phyloP scores from a whole-genome alignment of 2,113 vertebrate genomes.

The Pygoscelis adeliae region DNA sequence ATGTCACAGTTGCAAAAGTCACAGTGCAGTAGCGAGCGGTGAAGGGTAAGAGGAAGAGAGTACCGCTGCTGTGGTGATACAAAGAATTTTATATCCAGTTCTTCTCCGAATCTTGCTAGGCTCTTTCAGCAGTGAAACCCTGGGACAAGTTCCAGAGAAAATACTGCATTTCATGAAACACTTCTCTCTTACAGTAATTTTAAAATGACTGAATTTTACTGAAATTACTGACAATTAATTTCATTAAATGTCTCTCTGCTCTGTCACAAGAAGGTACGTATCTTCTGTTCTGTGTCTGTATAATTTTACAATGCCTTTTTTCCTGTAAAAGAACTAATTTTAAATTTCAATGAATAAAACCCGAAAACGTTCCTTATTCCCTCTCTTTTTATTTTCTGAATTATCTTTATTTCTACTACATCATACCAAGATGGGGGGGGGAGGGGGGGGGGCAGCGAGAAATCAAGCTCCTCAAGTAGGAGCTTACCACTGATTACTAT shows the following conservation, averaged over 20 bases:
- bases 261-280: background rate
- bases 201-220: background rate
- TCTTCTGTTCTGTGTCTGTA: background rate
- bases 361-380: background rate
- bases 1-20: background rate
- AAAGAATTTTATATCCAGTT: background rate
- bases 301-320: background rate
- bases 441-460: no score
- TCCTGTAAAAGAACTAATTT: background rate
- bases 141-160: background rate
- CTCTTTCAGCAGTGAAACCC: background rate
- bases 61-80: background rate
- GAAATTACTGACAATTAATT: background rate
- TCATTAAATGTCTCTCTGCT: background rate
- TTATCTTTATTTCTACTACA: background rate
- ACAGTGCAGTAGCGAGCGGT: background rate
- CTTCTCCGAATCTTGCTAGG: background rate
- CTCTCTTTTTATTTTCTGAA: background rate
- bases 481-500: background rate
- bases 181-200: background rate
- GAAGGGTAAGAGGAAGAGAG: background rate
- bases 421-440: background rate
- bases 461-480: background rate
- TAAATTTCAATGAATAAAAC: background rate
- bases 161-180: background rate